Percentiles rank a stretch among this genome's conserved stretches.
These are phyloP conservation scores for Tinamus major DNA, from an alignment of 2,797 vertebrate genomes.

Conservation along the genomic window DNA sequence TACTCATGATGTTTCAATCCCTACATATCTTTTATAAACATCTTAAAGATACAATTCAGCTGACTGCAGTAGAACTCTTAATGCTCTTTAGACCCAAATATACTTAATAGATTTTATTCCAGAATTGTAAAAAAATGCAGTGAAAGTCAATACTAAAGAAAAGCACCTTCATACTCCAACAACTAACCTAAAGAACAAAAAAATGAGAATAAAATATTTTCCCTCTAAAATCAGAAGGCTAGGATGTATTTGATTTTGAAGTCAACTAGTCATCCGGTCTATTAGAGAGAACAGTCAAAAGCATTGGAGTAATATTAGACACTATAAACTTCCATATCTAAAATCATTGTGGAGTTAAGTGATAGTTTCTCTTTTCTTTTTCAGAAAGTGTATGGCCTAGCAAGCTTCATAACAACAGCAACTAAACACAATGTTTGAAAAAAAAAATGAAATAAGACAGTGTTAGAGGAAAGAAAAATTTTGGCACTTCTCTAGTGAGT, in stretches of 20 bases:
- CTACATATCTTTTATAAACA: not conserved
- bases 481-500: conserved; percentile 40
- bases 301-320: not conserved
- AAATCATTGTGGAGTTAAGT: not conserved
- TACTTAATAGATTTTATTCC: not conserved
- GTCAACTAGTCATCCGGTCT: not conserved
- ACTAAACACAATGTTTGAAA: conserved; percentile 50
- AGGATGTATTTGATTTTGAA: rapidly evolving
- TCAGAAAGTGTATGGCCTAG: not conserved
- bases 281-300: not conserved
- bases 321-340: not conserved
- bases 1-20: not conserved
- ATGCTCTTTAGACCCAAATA: not conserved
- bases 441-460: conserved; percentile 39
- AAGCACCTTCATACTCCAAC: not conserved
- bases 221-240: not conserved
- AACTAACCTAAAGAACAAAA: not conserved
- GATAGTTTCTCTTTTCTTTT: not conserved
- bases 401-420: not conserved
- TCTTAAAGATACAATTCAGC: not conserved
- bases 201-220: not conserved
- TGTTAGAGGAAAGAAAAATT: conserved; percentile 37
- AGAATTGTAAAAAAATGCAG: not conserved
- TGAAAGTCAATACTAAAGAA: not conserved
- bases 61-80: not conserved